Evolutionary conservation across 2,888 invertebrate genomes (phyloP).

Genomic region (Drosophila subsilvestris): DNA sequence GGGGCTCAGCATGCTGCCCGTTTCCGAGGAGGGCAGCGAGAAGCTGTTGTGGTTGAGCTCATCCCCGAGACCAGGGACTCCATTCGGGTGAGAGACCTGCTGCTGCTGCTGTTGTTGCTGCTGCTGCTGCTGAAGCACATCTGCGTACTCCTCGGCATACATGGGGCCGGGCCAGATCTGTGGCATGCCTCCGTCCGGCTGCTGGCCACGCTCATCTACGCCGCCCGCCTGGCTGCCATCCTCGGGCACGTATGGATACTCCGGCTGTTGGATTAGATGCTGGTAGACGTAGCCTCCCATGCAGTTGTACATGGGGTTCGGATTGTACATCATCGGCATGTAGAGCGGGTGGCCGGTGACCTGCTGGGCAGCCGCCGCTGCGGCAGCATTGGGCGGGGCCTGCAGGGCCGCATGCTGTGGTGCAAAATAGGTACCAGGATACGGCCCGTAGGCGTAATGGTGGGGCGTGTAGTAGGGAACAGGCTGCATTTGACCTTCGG

Average conservation of each 20-base stretch:
- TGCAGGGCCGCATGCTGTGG: constrained; percentile 80
- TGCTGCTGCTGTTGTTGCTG: constrained; percentile 33
- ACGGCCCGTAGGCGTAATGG: constrained; percentile 71
- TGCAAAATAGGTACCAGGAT: constrained; percentile 76
- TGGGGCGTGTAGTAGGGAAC: constrained; percentile 68
- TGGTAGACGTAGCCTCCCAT: constrained; percentile 76
- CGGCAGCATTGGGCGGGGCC: constrained; percentile 55
- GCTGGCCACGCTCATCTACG: constrained; percentile 72
- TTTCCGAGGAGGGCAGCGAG: constrained; percentile 81
- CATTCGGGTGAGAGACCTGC: constrained; percentile 48
- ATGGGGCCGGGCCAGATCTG: constrained; percentile 80
- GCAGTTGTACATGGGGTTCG: constrained; percentile 76
- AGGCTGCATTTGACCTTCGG: constrained; percentile 61
- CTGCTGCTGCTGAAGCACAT: constrained; percentile 44
- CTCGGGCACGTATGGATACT: constrained; percentile 78
- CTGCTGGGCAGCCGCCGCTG: constrained; percentile 80
- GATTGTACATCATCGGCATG: constrained; percentile 77
- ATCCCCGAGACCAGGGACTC: constrained; percentile 65
- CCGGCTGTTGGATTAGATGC: constrained; percentile 75
- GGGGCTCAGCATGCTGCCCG: constrained; percentile 83
- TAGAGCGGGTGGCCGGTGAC: constrained; percentile 81
- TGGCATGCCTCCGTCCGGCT: constrained; percentile 60
- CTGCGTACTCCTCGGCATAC: constrained; percentile 81
- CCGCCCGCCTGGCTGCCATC: constrained; percentile 72
- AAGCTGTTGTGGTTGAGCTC: constrained; percentile 82